These are phyloP conservation scores for Hyperoodon ampullatus DNA, from an alignment of 2,113 vertebrate species.

Conservation along the genomic window DNA sequence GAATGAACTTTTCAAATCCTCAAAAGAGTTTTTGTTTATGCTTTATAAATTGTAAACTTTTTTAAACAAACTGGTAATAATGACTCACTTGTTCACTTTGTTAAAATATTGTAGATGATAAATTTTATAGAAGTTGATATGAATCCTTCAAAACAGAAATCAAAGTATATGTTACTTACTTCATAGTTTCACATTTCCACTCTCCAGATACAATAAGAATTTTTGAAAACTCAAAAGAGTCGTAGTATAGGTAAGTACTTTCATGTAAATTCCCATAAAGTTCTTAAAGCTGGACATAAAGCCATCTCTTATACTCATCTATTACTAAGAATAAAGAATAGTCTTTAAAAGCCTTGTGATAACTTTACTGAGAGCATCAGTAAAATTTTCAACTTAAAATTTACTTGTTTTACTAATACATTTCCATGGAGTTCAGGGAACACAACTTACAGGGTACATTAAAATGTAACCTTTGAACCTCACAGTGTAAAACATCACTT, in stretches of 20 bases:
- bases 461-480: conserved; percentile 93
- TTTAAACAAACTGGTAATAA: background rate
- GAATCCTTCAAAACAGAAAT: conserved; percentile 41
- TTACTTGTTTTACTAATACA: conserved; percentile 75
- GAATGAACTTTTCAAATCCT: conserved; percentile 52
- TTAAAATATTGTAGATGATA: background rate
- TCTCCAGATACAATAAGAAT: conserved; percentile 43
- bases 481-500: conserved; percentile 90
- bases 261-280: background rate
- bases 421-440: conserved; percentile 84
- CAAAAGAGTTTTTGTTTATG: conserved; percentile 30
- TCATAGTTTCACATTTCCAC: conserved; percentile 16
- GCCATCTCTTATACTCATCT: background rate
- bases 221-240: conserved; percentile 41
- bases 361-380: conserved; percentile 49
- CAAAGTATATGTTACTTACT: conserved; percentile 38
- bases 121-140: conserved; percentile 31
- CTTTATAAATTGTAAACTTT: conserved; percentile 54
- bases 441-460: conserved; percentile 88
- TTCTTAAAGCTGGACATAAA: conserved; percentile 29
- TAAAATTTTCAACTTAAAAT: conserved; percentile 66
- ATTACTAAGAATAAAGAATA: background rate
- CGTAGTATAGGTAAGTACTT: background rate
- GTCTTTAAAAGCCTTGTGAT: conserved; percentile 62
- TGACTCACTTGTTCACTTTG: background rate